Evolutionary conservation across 2,113 vertebrate genomes (phyloP).

Genomic region (Notothenia coriiceps): DNA sequence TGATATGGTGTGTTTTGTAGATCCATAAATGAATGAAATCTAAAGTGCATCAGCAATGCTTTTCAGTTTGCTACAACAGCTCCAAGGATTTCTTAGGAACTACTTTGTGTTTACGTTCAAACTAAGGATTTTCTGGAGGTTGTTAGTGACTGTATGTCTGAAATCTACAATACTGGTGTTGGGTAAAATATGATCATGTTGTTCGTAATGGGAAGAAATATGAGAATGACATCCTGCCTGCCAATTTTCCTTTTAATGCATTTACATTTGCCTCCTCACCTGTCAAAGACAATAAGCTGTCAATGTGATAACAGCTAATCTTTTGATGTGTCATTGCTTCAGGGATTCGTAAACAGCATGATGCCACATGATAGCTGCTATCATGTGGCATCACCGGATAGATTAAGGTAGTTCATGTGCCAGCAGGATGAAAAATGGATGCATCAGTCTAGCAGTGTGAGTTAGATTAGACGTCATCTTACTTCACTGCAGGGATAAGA

Average conservation of each 20-base stretch:
- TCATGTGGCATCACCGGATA: conserved; percentile 34
- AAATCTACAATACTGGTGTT: neutral
- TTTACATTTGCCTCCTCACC: conserved; percentile 4
- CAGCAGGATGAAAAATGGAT: conserved; percentile 59
- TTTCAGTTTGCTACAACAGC: neutral
- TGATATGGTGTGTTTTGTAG: neutral
- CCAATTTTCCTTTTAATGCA: conserved; percentile 7
- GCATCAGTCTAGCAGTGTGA: conserved; percentile 58
- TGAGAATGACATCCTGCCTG: neutral
- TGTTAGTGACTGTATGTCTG: neutral
- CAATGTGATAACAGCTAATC: conserved; percentile 31
- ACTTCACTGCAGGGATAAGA: conserved; percentile 49
- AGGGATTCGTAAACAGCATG: conserved; percentile 13
- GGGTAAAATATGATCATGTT: neutral
- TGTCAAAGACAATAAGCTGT: conserved; percentile 36
- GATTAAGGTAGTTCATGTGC: conserved; percentile 48
- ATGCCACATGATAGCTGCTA: conserved; percentile 30
- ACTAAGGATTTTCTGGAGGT: neutral
- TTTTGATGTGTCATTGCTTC: neutral
- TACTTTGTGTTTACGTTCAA: neutral
- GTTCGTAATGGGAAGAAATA: neutral
- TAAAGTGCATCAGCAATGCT: neutral
- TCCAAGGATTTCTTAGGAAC: neutral
- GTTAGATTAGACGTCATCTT: conserved; percentile 64
- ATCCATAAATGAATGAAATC: conserved; percentile 1